These are phyloP conservation scores for Lysandra bellargus DNA, from an alignment of 2,888 invertebrate genomes.

Conservation along the genomic window DNA sequence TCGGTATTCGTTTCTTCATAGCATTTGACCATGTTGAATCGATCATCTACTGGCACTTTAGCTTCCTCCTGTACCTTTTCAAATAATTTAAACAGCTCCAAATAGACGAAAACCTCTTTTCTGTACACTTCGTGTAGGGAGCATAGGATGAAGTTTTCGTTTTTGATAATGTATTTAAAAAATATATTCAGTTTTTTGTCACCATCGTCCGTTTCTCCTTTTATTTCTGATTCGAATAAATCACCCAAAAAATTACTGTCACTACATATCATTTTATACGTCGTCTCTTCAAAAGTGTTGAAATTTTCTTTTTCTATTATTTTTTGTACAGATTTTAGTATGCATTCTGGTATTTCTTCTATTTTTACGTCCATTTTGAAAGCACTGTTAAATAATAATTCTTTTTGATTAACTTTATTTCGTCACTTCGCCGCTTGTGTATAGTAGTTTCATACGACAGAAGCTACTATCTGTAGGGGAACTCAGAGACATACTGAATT, in stretches of 20 bases:
- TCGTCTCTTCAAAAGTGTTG: constrained; percentile 42
- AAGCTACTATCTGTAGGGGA: neutral
- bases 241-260: constrained; percentile 56
- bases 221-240: constrained; percentile 52
- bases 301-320: constrained; percentile 47
- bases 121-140: constrained; percentile 40
- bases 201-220: constrained; percentile 50
- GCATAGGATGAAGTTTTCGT: constrained; percentile 39
- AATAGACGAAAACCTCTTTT: constrained; percentile 50
- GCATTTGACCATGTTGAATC: constrained; percentile 47
- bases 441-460: neutral
- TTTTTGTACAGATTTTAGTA: constrained; percentile 46
- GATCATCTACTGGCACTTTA: constrained; percentile 47
- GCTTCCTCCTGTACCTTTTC: constrained; percentile 47
- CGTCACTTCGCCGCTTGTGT: neutral
- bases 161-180: constrained; percentile 48
- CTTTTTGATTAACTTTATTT: neutral
- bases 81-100: constrained; percentile 45
- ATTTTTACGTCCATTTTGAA: constrained; percentile 18
- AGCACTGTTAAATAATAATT: neutral
- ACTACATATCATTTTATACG: constrained; percentile 45
- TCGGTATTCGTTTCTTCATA: constrained; percentile 48
- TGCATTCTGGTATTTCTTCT: constrained; percentile 34
- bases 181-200: constrained; percentile 54
- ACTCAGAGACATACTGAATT: neutral